These are phyloP conservation scores for Branchinecta sandiegonensis DNA, from an alignment of 2,888 invertebrate species.

Conservation along the genomic window DNA sequence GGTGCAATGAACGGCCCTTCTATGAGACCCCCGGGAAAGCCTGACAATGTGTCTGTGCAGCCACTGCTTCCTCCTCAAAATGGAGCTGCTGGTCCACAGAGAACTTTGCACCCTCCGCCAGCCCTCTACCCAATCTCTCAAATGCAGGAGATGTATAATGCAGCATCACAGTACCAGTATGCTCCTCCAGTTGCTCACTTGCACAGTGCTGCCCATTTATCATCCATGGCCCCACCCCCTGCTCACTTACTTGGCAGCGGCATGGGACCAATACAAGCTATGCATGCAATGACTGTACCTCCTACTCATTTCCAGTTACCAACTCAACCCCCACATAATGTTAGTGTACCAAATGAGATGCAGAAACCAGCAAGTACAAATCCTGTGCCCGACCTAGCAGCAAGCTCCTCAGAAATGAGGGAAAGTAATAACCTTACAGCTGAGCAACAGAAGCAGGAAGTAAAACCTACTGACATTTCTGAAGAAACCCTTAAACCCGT, in stretches of 20 bases:
- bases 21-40: constrained; percentile 13
- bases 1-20: constrained; percentile 1
- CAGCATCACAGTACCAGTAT: constrained; percentile 6
- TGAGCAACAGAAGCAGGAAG: too few relatives aligned
- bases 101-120: constrained; percentile 11
- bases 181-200: constrained; percentile 11
- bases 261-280: constrained; percentile 5
- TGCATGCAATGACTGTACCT: constrained; percentile 16
- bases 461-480: too few relatives aligned
- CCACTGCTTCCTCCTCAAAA: constrained; percentile 12
- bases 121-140: constrained; percentile 6
- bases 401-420: neutral
- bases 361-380: constrained; percentile 13
- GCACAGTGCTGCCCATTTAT: constrained; percentile 8
- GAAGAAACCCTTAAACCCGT: too few relatives aligned
- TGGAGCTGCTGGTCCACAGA: constrained; percentile 11
- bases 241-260: neutral
- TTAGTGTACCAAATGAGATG: constrained; percentile 7
- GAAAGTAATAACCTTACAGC: too few relatives aligned
- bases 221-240: constrained; percentile 5
- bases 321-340: neutral
- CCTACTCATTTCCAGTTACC: neutral
- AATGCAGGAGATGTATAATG: constrained; percentile 10
- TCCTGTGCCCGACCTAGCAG: neutral
- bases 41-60: neutral